Evolutionary conservation across 1,140 invertebrate genomes (phyloP).

Genomic region (Ephestia elutella): DNA sequence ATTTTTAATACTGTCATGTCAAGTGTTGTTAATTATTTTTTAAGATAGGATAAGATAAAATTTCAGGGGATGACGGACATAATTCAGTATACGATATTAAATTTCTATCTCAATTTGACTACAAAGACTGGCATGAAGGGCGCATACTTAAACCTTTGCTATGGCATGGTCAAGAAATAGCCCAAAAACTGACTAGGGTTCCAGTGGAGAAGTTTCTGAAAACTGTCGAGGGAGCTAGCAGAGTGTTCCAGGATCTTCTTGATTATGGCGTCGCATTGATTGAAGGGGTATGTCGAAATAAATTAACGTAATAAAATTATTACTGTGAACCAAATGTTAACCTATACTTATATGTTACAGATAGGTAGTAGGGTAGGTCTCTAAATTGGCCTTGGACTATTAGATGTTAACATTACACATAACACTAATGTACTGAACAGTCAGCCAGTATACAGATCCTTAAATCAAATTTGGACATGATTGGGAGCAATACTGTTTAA

Average conservation of each 20-base stretch:
- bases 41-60: no score
- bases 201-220: slow-evolving; percentile 53
- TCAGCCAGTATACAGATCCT: no score
- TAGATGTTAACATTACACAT: no score
- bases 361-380: no score
- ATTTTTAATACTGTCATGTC: no score
- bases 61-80: slow-evolving; percentile 69
- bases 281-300: slow-evolving; percentile 49
- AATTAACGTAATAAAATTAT: slow-evolving; percentile 7
- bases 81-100: slow-evolving; percentile 52
- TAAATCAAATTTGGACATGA: no score
- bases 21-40: no score
- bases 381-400: no score
- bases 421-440: no score
- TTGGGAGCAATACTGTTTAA: no score
- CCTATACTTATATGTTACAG: no score
- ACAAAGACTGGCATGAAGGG: slow-evolving; percentile 42
- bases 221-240: slow-evolving; percentile 38
- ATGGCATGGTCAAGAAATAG: slow-evolving; percentile 49
- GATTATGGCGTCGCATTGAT: slow-evolving; percentile 70
- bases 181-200: slow-evolving; percentile 38
- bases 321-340: no score
- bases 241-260: slow-evolving; percentile 62
- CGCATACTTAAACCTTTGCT: slow-evolving; percentile 33
- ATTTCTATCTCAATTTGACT: slow-evolving; percentile 59